Evolutionary conservation across 2,888 invertebrate species (phyloP).

Genomic region (Cheilosia urbana): DNA sequence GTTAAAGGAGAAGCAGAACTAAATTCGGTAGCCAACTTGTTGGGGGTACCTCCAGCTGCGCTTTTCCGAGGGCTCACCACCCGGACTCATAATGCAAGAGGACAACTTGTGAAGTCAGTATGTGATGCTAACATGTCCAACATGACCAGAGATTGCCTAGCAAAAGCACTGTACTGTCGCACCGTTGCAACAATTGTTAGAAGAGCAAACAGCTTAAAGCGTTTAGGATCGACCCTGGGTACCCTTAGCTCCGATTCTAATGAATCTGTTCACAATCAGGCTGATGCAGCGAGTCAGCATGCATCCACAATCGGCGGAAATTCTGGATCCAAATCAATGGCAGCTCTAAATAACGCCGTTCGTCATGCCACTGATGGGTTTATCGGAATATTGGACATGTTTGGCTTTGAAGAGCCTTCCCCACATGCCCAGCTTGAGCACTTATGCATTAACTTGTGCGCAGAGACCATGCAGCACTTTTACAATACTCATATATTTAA

Average conservation of each 20-base stretch:
- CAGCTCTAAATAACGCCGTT: constrained; percentile 95
- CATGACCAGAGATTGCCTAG: constrained; percentile 94
- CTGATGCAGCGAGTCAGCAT: constrained; percentile 92
- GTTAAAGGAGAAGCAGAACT: constrained; percentile 93
- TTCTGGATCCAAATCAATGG: constrained; percentile 95
- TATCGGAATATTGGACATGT: constrained; percentile 98
- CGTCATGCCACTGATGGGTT: constrained; percentile 97
- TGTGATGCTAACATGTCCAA: constrained; percentile 94
- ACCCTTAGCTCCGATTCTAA: constrained; percentile 96
- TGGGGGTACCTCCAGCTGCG: constrained; percentile 86
- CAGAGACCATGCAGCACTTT: constrained; percentile 98
- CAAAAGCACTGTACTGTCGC: constrained; percentile 96
- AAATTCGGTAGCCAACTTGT: constrained; percentile 92
- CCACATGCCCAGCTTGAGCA: constrained; percentile 94
- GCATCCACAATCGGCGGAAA: constrained; percentile 92
- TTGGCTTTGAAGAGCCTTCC: constrained; percentile 97
- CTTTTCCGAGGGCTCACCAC: constrained; percentile 91
- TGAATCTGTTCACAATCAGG: constrained; percentile 95
- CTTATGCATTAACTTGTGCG: constrained; percentile 96
- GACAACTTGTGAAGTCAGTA: constrained; percentile 91
- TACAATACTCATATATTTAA: constrained; percentile 99
- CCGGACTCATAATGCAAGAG: constrained; percentile 91
- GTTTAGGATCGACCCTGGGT: constrained; percentile 91
- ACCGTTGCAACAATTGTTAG: constrained; percentile 97
- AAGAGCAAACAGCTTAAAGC: constrained; percentile 95